Conservation (phyloP, 2,113 vertebrate species). For the Saccopteryx leptura region DNA sequence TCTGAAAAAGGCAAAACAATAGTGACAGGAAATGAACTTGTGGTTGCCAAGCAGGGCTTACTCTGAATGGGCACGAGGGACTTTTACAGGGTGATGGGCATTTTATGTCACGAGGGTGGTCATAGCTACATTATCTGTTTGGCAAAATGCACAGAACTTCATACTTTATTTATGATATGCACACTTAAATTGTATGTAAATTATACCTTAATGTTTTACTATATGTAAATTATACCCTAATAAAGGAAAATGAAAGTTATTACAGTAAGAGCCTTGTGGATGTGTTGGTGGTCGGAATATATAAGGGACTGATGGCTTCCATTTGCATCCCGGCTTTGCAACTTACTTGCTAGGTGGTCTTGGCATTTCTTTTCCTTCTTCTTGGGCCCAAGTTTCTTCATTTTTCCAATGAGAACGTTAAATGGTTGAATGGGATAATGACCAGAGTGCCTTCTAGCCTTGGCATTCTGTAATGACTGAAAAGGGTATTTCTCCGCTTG, state of each 20-base stretch:
- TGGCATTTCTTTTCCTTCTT: background rate
- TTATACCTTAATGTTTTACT: background rate
- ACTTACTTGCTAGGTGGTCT: background rate
- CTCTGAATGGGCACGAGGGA: background rate
- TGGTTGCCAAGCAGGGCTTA: background rate
- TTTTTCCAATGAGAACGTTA: background rate
- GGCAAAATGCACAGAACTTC: background rate
- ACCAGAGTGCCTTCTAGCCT: background rate
- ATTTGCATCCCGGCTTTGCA: background rate
- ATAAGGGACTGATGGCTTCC: rapidly evolving
- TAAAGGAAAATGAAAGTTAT: background rate
- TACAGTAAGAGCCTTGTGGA: background rate
- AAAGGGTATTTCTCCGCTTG: background rate
- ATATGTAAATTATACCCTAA: background rate
- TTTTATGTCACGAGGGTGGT: background rate
- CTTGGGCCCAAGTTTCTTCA: background rate
- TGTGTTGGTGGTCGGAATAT: background rate
- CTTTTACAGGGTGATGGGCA: background rate
- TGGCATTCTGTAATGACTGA: background rate
- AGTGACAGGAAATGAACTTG: background rate
- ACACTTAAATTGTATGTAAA: background rate
- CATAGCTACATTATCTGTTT: background rate
- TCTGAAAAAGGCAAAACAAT: background rate
- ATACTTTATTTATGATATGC: background rate
- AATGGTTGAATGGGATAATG: background rate